phyloP scores from a whole-genome alignment of 2,113 vertebrate species.

The Nibea coibor region DNA sequence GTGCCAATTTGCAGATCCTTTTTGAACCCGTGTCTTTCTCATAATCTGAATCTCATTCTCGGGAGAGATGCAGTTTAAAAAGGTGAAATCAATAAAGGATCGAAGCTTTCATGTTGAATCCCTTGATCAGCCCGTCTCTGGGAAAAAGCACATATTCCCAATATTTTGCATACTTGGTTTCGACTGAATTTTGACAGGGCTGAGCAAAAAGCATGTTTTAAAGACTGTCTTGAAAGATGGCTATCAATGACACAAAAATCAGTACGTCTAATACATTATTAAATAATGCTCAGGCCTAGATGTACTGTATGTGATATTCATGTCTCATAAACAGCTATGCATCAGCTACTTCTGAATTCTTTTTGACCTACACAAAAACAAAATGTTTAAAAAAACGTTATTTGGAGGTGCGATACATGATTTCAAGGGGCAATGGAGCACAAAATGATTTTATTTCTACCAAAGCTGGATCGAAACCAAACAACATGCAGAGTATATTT shows the following conservation, averaged over 20 bases:
- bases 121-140: constrained; percentile 49
- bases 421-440: constrained; percentile 8
- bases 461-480: background rate
- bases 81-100: constrained; percentile 71
- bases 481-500: background rate
- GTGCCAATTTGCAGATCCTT: constrained; percentile 63
- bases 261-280: constrained; percentile 57
- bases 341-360: constrained; percentile 42
- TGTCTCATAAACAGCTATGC: constrained; percentile 30
- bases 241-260: constrained; percentile 61
- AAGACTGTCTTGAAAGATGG: constrained; percentile 43
- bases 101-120: constrained; percentile 59
- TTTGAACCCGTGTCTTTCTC: constrained; percentile 52
- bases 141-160: constrained; percentile 47
- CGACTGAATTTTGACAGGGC: constrained; percentile 47
- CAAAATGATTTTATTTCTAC: constrained; percentile 9
- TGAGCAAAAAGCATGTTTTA: constrained; percentile 39
- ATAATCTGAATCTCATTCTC: constrained; percentile 51
- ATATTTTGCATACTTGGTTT: constrained; percentile 59
- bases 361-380: constrained; percentile 44
- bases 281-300: constrained; percentile 46
- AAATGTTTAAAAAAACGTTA: background rate
- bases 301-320: constrained; percentile 45
- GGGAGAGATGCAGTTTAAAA: constrained; percentile 49
- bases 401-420: constrained; percentile 18